Evolutionary conservation across 2,113 vertebrate genomes (phyloP), one percentile per base, ranked within the genome.

Genomic region (Malaclemys terrapin): DNA sequence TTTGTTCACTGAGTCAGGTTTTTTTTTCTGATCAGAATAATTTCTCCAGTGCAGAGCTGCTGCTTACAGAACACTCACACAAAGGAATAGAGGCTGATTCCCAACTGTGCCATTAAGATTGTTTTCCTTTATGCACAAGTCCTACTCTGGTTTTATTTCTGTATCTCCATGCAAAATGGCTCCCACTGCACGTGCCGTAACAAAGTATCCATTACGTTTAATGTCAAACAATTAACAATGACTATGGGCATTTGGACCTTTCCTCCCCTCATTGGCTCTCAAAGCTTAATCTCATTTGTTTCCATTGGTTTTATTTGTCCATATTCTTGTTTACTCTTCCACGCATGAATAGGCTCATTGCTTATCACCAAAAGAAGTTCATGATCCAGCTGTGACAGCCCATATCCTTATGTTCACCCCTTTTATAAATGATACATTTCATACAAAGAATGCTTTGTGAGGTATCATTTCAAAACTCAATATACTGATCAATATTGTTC

Each of bases 261-360:
- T 29, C 10, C 14, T 25, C 38, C n/a, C 31, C 6, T 54, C 38
- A n/a, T 59, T 47, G 3, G 12, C 83, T 54, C 45, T 6, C 3
- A 0, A 45, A 85, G 53, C 78, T 80, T 83, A 85, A 27, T 85
- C 12, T 53, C 53, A 53, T 29, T 82, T 76, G 56, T 76, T 13
- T 54, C 20, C 75, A 16, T 87, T 89, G 89, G 82, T 85, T 4
- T 76, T 76, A 12, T 42, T 45, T 45, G 42, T 75, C 29, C 31
- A 80, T 22, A 54, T 4, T 29, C 16, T 31, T 59, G n/a, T 27
- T 1, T 80, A 25, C 5, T 92, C 84, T 25, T 10, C 4, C 31
- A 45, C 62, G 14, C 12, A 85, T 45, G 62, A 35, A 81, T 20
- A n/a, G 0, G 0, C 52, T 13, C 29, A 56, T 5, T 35, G 35